Base-by-base conservation (phyloP, 2,888 invertebrate species). In the Drosophila cyrtoloma region DNA sequence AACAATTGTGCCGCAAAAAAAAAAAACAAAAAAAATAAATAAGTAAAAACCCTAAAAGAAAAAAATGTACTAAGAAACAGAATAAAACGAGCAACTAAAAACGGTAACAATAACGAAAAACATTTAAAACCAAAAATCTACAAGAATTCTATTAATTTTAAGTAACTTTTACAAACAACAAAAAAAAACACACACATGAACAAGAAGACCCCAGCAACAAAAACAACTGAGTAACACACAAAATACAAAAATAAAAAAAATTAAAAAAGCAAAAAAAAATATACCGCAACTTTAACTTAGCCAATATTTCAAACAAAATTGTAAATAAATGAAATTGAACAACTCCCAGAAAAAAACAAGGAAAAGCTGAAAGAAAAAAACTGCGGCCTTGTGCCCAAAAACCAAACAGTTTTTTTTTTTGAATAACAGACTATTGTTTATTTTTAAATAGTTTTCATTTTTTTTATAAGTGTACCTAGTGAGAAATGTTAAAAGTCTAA, bases 401-500 rank as follows among this genome's bases (percentile, higher is more conserved):
- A 57, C 57, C 64, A 76, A 81, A 86, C 74, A 77, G 77, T 83
- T 85, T 86, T 47, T 84, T 83, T 80, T 69, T 51, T 62, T 55
- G 58, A 59, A 72, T 73, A 90, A 77, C 42, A 78, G 74, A 81
- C 71, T 67, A 76, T 84, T 83, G 76, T 86, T 90, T 81, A 81
- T 84, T 82, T 78, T 81, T 78, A 79, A 89, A 78, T 90, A 90
- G 88, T 92, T 91, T 84, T 88, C 82, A 77, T 69, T 87, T 81
- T 84, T 88, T 86, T 83, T 91, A 90, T 89, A 91, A 90, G 89
- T 90, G 92, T 91, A 91, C 91, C 92, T 91, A 91, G 92, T 92
- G 93, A 92, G 92, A 92, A 92, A 92, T 92, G 83, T 91, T 92
- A 92, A 92, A 90, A 92, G 91, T 92, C 90, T 91, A 89, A 84